Evolutionary conservation across 2,888 invertebrate genomes (phyloP), one percentile per base, ranked within the genome.

Genomic region (Volucella inanis): DNA sequence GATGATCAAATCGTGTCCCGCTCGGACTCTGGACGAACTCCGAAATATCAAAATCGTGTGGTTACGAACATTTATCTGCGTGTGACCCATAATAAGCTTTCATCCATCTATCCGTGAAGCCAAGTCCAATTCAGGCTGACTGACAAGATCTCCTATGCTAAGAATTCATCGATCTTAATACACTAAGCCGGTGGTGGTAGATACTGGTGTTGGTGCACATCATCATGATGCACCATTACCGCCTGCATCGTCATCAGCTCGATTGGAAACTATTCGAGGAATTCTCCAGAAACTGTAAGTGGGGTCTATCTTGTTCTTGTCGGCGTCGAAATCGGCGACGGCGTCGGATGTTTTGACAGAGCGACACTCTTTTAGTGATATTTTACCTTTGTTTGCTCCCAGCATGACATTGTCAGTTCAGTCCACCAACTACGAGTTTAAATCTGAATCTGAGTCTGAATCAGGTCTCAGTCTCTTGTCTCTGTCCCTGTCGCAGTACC

Each of bases 311-410:
- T 52, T 18, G 22, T 22, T n/a, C 1, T 38, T 18, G 65, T 39
- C 38, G 62, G 43, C 31, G 38, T 55, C 68, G 31, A 31, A 31
- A 2, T 31, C 31, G 31, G 31, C 31, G 81, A 47, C 84, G 79
- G 81, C 81, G 76, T 81, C 81, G 85, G 62, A 77, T 85, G 85
- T 85, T 85, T 85, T 85, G 85, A 85, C 85, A 85, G 81, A 85
- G 77, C 85, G 81, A 85, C 85, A 85, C 84, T 85, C 80, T 85
- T 76, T 76, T 72, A 70, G 84, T 85, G 84, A 85, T 85, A 85
- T 85, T 85, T 85, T 81, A 85, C 76, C 67, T 76, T 85, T 76
- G 76, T 74, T 81, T 71, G 81, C 76, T 76, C 85, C 76, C 85
- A 81, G 85, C 85, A 72, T 81, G 85, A 76, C 75, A 71, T 80